Base-by-base conservation (phyloP, 2,797 vertebrate genomes). In the Eulemur albifrons region DNA sequence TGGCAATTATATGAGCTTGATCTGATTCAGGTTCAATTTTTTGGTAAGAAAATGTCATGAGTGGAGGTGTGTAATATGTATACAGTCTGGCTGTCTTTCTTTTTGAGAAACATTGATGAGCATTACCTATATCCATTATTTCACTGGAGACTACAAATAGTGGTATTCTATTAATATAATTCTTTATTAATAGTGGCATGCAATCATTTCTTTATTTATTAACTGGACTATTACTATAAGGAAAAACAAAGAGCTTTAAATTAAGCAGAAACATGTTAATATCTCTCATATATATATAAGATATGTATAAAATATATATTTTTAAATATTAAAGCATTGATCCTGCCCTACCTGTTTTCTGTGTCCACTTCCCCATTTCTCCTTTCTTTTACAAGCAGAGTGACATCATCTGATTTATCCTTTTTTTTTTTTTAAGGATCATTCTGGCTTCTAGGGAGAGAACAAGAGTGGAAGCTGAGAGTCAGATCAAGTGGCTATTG, bases 241-340 rank as follows among this genome's bases (percentile, higher is more conserved):
- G 72, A 52, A 88, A 96, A 87, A 69, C 48, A 95, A 73, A 75
- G 15, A 80, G 43, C 20, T 80, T 89, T 86, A 90, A 79, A 75
- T 81, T 54, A 75, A 48, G 27, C 77, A 52, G 35, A 30, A 80
- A 38, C 7, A 70, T 63, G n/a, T 57, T 89, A 63, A 5, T 59
- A 38, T 40, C 27, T 57, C 8, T 45, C 25, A 50, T 21, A 52
- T 27, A 15, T 11, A 15, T 11, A 18, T 69, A 30, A 15, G 11
- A 13, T 23, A 43, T 63, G 32, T 70, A 80, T 40, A 25, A n/a
- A n/a, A 35, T 35, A 21, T 54, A 59, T 38, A 5, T 54, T 54
- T 65, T 35, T 50, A 77, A 88, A 73, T 2, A 27, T 72, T 96
- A 87, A 69, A 92, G 75, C 59, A 25, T 30, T 45, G 32, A 73